Base-by-base conservation (phyloP, 1,140 invertebrate species). In the Aphaenogaster floridana region DNA sequence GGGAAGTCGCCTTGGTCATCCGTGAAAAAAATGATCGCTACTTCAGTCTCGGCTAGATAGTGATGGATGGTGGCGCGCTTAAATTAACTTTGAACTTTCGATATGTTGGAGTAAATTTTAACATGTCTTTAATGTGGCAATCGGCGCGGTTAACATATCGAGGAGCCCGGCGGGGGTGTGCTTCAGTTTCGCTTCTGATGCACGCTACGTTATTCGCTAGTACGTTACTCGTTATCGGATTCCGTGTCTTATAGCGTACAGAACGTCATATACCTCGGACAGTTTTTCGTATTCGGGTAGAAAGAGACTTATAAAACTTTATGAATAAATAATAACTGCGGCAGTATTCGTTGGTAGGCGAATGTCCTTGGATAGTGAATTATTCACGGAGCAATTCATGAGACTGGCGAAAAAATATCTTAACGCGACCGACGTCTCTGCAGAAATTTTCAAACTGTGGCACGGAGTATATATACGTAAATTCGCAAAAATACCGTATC, bases 251-350 rank as follows among this genome's bases (percentile, higher is more conserved):
- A 84, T 15, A 83, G 52, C 42, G 28, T 50, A 84, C n/a, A 84
- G 66, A 72, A 59, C 39, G 80, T 76, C 69, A 61, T 76, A 39
- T 39, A 36, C 28, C 28, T 84, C 80, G 80, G 45, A 83, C 80
- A 74, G 54, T 45, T 76, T 71, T 48, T 76, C 80, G 52, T 69
- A 59, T 72, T 45, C 68, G 34, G 69, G 52, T 69, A 59, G 77
- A 83, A 86, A 69, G 61, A 86, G 78, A 69, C 61, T 86, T 86
- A 83, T 69, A 86, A 86, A 86, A 86, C 28, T 86, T 81, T 57
- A 50, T 81, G 69, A 86, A 86, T 86, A 79, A 86, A 86, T 68
- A 68, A 80, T 80, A 69, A 50, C 64, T 59, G 64, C 66, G 85
- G 77, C 85, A 86, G 85, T 86, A 68, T 86, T 57, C 63, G 69